Evolutionary conservation across 2,888 invertebrate genomes (phyloP).

Genomic region (Acheta domesticus): DNA sequence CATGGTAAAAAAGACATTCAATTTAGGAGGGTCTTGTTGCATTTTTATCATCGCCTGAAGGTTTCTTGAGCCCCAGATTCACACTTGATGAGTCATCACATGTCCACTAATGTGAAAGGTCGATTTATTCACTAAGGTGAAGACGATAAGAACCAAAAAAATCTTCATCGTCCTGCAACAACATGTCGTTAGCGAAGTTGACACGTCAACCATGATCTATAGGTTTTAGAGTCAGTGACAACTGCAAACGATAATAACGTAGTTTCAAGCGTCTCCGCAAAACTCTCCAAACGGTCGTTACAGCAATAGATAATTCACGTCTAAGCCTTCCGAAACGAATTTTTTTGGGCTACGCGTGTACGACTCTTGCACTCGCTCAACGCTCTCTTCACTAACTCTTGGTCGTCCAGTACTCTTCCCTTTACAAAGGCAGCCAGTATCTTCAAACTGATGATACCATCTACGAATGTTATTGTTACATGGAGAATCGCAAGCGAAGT

Average conservation of each 20-base stretch:
- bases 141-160: conserved; percentile 12
- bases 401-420: conserved; percentile 20
- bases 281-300: conserved; percentile 21
- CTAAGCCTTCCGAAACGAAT: conserved; percentile 26
- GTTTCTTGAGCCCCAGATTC: conserved; percentile 24
- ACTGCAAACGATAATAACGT: conserved; percentile 23
- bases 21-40: conserved; percentile 23
- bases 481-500: neutral
- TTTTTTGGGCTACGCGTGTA: conserved; percentile 24
- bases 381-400: conserved; percentile 5
- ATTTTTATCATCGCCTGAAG: conserved; percentile 18
- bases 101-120: neutral
- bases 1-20: neutral
- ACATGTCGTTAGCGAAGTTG: neutral
- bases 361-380: conserved; percentile 4
- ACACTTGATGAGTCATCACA: conserved; percentile 26
- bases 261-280: conserved; percentile 27
- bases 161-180: neutral
- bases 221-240: conserved; percentile 19
- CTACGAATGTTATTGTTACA: conserved; percentile 18
- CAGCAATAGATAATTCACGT: conserved; percentile 3
- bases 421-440: neutral
- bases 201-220: neutral
- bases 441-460: conserved; percentile 3
- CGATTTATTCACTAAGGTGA: conserved; percentile 23